Base-by-base conservation (phyloP, 2,113 vertebrate genomes). In the Cromileptes altivelis region DNA sequence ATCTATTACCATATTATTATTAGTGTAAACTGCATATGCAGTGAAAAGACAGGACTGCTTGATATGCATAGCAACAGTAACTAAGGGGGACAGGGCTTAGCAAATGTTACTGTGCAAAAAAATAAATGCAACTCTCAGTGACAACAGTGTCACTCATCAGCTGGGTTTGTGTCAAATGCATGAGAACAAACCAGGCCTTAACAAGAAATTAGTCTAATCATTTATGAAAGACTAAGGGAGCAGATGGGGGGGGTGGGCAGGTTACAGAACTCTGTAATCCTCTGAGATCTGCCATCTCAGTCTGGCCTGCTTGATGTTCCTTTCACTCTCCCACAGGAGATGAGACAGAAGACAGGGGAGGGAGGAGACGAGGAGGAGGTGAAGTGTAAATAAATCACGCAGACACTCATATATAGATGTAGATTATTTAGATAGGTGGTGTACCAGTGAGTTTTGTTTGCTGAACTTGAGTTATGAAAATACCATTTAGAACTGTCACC, bases 371-470 rank as follows among this genome's bases (percentile, higher is more conserved):
- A 2, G 19, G 30, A 23, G 23, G 62, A 60, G 64, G 57, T 27
- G 55, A 68, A 70, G 67, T 27, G 75, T 71, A 75, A 86, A 89
- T 82, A 70, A 88, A 85, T 78, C 71, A 40, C 50, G 67, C 42
- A 21, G 64, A 61, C 9, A 45, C 56, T 88, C 14, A 14, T 1
- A 60, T 58, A 50, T 42, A 57, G 58, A 68, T 74, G 58, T 79
- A 55, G 52, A 76, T 85, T 17, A 80, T 69, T 74, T 23, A 33
- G 62, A 74, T 67, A n/a, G 23, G 50, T 19, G 69, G 15, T 19
- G 49, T 50, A 18, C 47, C 25, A 27, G 40, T 37, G 57, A 25
- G 49, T 25, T 53, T 47, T 62, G 69, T 75, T 14, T 49, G 47
- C 63, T 53, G 61, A 78, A 68, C 49, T 64, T 30, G 12, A 75